Base-by-base conservation (phyloP, 2,888 invertebrate genomes). In the Melanchra persicariae region DNA sequence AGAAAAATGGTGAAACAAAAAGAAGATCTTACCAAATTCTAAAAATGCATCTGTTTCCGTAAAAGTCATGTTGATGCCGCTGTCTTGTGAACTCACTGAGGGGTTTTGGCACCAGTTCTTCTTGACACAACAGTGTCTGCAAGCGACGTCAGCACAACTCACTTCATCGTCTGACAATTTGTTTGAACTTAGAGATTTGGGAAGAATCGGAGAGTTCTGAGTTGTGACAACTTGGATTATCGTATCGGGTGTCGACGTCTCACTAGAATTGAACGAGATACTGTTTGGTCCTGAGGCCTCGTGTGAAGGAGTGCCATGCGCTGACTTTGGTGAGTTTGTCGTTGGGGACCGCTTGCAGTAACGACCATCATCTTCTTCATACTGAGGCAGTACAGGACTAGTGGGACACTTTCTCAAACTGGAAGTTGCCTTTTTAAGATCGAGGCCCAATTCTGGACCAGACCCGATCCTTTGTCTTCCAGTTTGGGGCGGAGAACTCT, bases 61-160 rank as follows among this genome's bases (percentile, higher is more conserved):
- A 90, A 97, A 97, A 17, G 97, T 97, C 92, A 98, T 94, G 88
- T 98, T 98, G 70, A 98, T 98, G 1, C 98, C 98, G 85, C 98
- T 98, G 89, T 98, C 98, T 90, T 98, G 98, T 8, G 97, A 98
- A 86, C 98, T 97, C 64, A 97, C 96, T 67, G 97, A 97, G 73
- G 97, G 97, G 63, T 97, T 97, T 84, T 97, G 96, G 74, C 97
- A 97, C 91, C 97, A 97, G 37, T 96, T 95, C 85, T 97, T 96
- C 74, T 97, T 96, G 76, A 94, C 94, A 86, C 91, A 90, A 87
- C 91, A 95, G 79, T 95, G 96, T 93, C 94, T 93, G 86, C 93
- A 93, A 49, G 94, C 92, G 40, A 90, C 93, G 60, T 96, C 96
- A 43, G 90, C 91, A 80, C 96, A 96, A 54, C 84, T 90, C 24